Conservation (phyloP, 2,113 vertebrate genomes). For the Sylvilagus bachmani region DNA sequence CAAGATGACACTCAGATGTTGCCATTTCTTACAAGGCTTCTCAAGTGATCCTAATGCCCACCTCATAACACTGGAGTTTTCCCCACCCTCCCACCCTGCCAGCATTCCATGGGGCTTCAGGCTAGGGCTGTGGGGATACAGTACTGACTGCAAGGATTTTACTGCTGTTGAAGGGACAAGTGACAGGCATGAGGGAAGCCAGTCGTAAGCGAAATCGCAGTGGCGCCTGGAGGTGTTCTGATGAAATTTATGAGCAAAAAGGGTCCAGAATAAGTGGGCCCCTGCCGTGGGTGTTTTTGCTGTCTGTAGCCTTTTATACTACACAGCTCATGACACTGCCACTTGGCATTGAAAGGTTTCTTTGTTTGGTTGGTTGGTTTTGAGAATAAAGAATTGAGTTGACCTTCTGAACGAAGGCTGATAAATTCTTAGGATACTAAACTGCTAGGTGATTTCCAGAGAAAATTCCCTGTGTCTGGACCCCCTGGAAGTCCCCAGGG, state of each 20-base stretch:
- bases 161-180: neutral
- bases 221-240: neutral
- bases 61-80: neutral
- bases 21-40: neutral
- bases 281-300: too few species aligned
- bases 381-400: neutral
- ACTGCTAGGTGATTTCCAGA: slow-evolving; percentile 65
- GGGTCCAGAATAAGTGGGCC: neutral
- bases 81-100: neutral
- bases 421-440: slow-evolving; percentile 18
- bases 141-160: too few species aligned
- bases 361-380: slow-evolving; percentile 9
- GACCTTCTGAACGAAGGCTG: slow-evolving; percentile 18
- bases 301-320: neutral
- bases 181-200: neutral
- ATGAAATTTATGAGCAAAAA: neutral
- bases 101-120: rapidly evolving
- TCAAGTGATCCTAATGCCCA: neutral
- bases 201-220: neutral
- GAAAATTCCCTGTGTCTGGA: neutral
- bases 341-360: neutral
- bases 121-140: rapidly evolving
- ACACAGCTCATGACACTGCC: neutral
- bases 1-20: neutral
- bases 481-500: neutral